Percentiles rank a stretch among this genome's conserved stretches.
Evolutionary conservation across 2,888 invertebrate genomes (phyloP).

Genomic region (Acronicta leporina): DNA sequence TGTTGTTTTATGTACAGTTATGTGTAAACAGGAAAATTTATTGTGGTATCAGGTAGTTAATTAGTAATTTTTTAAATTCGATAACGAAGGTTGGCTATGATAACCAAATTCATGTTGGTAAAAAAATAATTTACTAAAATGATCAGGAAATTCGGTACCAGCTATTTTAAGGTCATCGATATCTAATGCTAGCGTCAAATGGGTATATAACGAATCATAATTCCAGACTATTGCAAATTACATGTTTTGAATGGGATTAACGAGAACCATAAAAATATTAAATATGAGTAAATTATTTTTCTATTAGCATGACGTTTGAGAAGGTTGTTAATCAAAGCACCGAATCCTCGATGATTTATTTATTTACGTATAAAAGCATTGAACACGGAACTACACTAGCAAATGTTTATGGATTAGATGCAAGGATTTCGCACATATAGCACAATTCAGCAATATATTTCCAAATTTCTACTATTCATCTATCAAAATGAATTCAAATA

Average conservation of each 20-base stretch:
- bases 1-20: slow-evolving; percentile 30
- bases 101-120: neutral
- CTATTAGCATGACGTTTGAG: neutral
- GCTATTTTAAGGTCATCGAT: neutral
- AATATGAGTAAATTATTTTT: no score
- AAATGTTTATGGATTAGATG: slow-evolving; percentile 30
- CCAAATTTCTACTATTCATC: no score
- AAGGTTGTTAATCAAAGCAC: neutral
- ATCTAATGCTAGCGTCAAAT: no score
- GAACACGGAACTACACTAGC: slow-evolving; percentile 29
- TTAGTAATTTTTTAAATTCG: slow-evolving; percentile 32
- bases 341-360: neutral
- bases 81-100: slow-evolving; percentile 17
- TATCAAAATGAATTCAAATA: no score
- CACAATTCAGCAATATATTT: slow-evolving; percentile 24
- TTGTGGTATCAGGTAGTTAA: slow-evolving; percentile 26
- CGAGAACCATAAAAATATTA: no score
- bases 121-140: neutral
- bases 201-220: no score
- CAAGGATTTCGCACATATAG: slow-evolving; percentile 50
- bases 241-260: no score
- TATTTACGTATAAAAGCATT: slow-evolving; percentile 20
- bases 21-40: slow-evolving; percentile 52
- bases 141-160: neutral
- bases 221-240: no score